Base-by-base conservation (phyloP, 1,140 invertebrate species). In the Sitobion miscanthi region DNA sequence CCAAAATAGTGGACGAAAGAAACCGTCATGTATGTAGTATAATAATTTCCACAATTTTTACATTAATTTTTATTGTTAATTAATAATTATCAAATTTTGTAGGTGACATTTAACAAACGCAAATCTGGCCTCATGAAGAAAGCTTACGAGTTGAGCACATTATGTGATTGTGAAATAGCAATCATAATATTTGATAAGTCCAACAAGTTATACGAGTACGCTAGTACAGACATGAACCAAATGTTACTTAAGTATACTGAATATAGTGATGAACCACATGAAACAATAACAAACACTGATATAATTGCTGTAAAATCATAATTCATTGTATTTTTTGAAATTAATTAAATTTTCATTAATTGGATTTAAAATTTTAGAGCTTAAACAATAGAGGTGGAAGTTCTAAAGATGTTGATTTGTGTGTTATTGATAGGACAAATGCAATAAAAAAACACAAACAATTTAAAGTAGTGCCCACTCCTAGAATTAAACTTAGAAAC, bases 51-150 rank as follows among this genome's bases (percentile, higher is more conserved):
- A 45, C 47, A 47, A 52, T 21, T 52, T 20, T 20, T 2, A 14
- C 47, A 49, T 49, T 49, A 0, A 49, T 49, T 49, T 49, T n/a
- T n/a, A n/a, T 2, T 17, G 7, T 38, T 35, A 38, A 90, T 11
- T 25, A 42, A 42, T 42, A 42, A 62, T 38, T 42, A 42, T 42
- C 11, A 57, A 54, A 8, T 23, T 86, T 95, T 95, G 83, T 96
- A 99, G 99, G 99, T 99, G 95, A 99, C 99, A 94, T 99, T 99
- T 96, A 99, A 99, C 96, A 99, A 99, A 96, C 97, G 99, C 94
- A 99, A 99, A 96, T 99, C 99, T 95, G 99, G 99, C 94, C 97
- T 99, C 91, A 99, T 99, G 99, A 99, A 99, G 96, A 99, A 99
- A 96, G 99, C 99, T 25, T 99, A 99, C 95, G 99, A 99, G 95